Evolutionary conservation across 2,113 vertebrate genomes (phyloP), one percentile per base, ranked within the genome.

Genomic region (Xerus inauris): DNA sequence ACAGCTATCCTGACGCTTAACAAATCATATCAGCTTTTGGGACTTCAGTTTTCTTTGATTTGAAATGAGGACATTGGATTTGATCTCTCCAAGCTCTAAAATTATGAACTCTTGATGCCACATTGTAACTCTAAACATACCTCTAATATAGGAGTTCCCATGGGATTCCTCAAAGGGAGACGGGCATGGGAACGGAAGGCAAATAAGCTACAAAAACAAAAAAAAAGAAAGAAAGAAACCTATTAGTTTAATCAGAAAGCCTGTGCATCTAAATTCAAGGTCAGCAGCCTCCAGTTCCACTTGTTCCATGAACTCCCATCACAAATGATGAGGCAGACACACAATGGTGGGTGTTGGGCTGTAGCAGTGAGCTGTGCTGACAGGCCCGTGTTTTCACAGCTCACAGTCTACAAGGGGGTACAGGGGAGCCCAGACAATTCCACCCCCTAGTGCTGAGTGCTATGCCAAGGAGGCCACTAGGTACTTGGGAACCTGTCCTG

Each of bases 1-100:
- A 51, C 6, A 62, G 3, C 9, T 51, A 65, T 45, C 19, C 35
- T 67, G 35, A 35, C 42, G 22, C 69, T 28, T 77, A 49, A 77
- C 59, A 94, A 84, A 69, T 49, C 67, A 77, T 13, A 11, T 87
- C 91, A 89, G 54, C 67, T 89, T 88, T 87, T 9, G 28, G 38
- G n/a, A 62, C 85, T 77, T 94, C 24, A n/a, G 9, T 64, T 91
- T 93, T 86, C 51, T 89, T 93, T 42, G 35, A 40, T 76, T 92
- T 87, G 83, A 94, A 96, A 84, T 87, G 92, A 91, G 89, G 83
- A 96, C 77, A 80, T 26, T 35, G 28, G 30, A 51, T 35, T 86
- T 73, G 24, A n/a, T 45, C 28, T 45, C 28, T 22, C 28, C 35
- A 59, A 94, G 6, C n/a, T 93, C 69, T 67, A 79, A 89, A 93